Evolutionary conservation across 37 sponge, comb jelly and placozoan species (phyloP), one percentile per base, ranked within the genome.

Genomic region (Hormiphora californensis): DNA sequence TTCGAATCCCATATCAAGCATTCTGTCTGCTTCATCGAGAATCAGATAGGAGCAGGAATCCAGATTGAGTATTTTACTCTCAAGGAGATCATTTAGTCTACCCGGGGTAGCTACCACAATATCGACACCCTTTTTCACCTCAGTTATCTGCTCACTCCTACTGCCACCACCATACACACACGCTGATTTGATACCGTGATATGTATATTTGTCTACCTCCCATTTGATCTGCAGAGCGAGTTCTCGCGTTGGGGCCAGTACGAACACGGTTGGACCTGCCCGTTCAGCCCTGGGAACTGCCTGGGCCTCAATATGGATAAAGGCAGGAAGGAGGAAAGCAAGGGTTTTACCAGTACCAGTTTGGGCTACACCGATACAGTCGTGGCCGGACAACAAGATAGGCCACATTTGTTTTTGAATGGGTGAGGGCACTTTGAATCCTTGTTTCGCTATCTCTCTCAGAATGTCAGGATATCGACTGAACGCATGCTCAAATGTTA

Each of bases 1-100:
- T 85, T 97, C 98, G 89, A 97, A 97, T 1, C 98, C 98, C 94
- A 97, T 94, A 81, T 97, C 98, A 62, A 97, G 54, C 98, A 97
- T 97, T 12, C 98, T 53, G 55, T 97, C 98, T 43, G 98, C 98
- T 62, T 97, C 98, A 88, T 97, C 98, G 54, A 97, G 54, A 27
- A 97, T 95, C 90, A 97, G 88, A 54, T 91, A 97, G 23, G 94
- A 90, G 36, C 94, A 93, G 43, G 88, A 86, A 30, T 88, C 69
- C 17, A 97, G 69, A 39, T 85, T 89, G 0, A 97, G 69, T 27
- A 90, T 33, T 0, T 86, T 91, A 39, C 90, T 90, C 92, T 91
- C 92, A 32, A 91, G 88, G 69, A 97, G 89, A 53, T 97, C 98
- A 88, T 93, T 92, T 28, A 97, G 89, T 25, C 98, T 63, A 0